phyloP scores from a whole-genome alignment of 2,888 invertebrate species.

The Phyllotreta striolata region DNA sequence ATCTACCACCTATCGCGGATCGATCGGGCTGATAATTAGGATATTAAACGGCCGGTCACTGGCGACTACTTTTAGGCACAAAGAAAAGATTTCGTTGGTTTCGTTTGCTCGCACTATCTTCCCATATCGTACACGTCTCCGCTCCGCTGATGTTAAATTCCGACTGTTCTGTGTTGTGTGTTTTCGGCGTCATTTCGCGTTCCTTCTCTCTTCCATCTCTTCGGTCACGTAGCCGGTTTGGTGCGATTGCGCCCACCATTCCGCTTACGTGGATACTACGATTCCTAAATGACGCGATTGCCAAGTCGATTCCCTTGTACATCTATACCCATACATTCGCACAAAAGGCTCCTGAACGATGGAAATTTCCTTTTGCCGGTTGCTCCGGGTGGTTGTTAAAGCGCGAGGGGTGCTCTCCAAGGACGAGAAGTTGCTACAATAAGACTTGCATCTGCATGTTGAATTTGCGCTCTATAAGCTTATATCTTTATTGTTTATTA shows the following conservation, averaged over 20 bases:
- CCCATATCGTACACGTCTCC: constrained; percentile 54
- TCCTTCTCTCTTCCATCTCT: constrained; percentile 30
- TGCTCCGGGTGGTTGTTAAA: no score
- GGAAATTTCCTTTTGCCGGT: no score
- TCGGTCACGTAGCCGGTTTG: constrained; percentile 47
- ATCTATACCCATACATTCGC: no score
- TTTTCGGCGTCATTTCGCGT: constrained; percentile 36
- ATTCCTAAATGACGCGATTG: constrained; percentile 25
- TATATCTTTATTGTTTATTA: no score
- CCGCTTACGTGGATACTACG: constrained; percentile 46
- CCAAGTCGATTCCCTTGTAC: no score
- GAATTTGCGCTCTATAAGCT: no score
- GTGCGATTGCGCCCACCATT: constrained; percentile 37
- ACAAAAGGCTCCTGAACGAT: no score
- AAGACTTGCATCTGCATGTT: no score
- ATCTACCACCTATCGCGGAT: constrained; percentile 9
- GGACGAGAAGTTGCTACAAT: no score
- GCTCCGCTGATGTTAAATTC: constrained; percentile 59
- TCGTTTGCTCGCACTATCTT: constrained; percentile 52
- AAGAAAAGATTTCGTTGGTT: constrained; percentile 56
- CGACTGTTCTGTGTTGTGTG: constrained; percentile 54
- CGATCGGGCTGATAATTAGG: constrained; percentile 37
- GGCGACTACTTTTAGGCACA: constrained; percentile 53
- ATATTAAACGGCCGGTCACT: constrained; percentile 51
- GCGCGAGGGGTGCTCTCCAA: no score